phyloP scores from a whole-genome alignment of 2,888 invertebrate genomes.

The Melieria picta region DNA sequence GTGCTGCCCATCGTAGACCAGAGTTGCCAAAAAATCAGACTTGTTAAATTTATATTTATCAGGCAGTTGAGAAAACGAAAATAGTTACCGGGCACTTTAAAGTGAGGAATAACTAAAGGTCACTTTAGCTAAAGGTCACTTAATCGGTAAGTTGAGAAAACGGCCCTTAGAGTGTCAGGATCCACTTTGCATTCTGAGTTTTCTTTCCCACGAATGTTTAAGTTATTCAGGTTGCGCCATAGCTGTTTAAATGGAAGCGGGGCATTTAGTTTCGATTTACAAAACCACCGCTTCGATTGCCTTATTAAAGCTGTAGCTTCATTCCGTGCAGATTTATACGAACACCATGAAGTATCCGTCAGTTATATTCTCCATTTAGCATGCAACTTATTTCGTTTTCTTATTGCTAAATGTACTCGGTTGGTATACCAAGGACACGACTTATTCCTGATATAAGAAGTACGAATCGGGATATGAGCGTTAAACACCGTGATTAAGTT shows the following conservation, averaged over 20 bases:
- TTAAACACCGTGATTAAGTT: background rate
- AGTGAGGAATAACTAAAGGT: too few relatives aligned
- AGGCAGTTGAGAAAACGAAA: too few relatives aligned
- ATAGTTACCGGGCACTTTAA: too few relatives aligned
- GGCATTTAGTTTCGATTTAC: background rate
- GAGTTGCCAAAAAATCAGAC: conserved; percentile 72
- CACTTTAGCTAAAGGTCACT: too few relatives aligned
- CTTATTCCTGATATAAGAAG: background rate
- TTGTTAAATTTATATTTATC: too few relatives aligned
- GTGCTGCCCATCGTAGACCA: conserved; percentile 74
- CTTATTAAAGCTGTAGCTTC: background rate
- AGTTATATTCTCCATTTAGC: background rate
- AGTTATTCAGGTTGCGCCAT: conserved; percentile 1
- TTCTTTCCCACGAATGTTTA: background rate
- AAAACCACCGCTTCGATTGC: background rate
- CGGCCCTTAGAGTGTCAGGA: conserved; percentile 2
- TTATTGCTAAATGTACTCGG: background rate
- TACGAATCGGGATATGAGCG: background rate
- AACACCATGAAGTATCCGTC: background rate
- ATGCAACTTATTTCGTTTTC: background rate
- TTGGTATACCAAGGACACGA: conserved; percentile 1
- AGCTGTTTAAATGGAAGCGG: conserved; percentile 1
- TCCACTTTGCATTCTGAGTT: background rate
- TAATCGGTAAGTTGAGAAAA: too few relatives aligned
- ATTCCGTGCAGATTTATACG: background rate